phyloP scores from a whole-genome alignment of 2,888 invertebrate genomes.

The Orthosia gracilis region DNA sequence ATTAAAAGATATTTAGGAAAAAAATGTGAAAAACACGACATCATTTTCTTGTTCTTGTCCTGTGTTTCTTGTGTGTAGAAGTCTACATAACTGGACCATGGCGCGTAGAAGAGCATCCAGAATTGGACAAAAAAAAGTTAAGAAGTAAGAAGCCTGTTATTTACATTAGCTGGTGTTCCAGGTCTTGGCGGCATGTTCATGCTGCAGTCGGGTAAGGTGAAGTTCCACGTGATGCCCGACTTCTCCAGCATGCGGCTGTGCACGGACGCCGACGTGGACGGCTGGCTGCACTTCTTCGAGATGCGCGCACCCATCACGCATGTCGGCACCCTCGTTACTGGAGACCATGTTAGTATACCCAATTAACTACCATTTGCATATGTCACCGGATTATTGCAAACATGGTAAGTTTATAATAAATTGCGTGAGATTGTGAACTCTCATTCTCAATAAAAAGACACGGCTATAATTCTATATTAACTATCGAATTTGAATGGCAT shows the following conservation, averaged over 20 bases:
- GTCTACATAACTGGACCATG: no score
- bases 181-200: constrained; percentile 98
- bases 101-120: background rate
- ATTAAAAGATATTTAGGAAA: no score
- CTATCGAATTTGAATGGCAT: no score
- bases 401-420: no score
- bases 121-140: background rate
- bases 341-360: constrained; percentile 93
- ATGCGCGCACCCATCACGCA: constrained; percentile 97
- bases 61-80: no score
- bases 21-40: no score
- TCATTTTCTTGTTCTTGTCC: no score
- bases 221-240: constrained; percentile 99
- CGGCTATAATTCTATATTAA: no score
- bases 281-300: constrained; percentile 97
- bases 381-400: no score
- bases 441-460: no score
- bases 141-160: background rate
- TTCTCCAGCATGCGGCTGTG: constrained; percentile 95
- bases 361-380: background rate
- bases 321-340: constrained; percentile 96
- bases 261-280: constrained; percentile 94
- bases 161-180: constrained; percentile 69
- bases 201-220: constrained; percentile 95
- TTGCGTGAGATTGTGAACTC: no score